Base-by-base conservation (phyloP, 2,797 vertebrate species). In the Stomatorhinus walkeri region DNA sequence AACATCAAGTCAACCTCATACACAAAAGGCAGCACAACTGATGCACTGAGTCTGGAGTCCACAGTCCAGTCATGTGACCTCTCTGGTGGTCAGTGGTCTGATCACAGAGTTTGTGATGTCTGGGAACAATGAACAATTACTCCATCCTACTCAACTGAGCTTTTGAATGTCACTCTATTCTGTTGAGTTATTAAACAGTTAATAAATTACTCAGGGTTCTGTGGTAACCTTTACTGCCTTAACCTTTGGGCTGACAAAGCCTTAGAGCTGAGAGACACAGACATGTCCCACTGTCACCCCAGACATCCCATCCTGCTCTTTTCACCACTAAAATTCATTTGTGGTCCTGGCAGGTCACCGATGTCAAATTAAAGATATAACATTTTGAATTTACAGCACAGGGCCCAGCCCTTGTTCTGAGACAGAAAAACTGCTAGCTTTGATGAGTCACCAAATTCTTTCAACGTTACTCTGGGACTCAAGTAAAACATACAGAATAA, bases 211-310 rank as follows among this genome's bases (percentile, higher is more conserved):
- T 16, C 64, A 85, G 56, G 40, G 88, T 32, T 36, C 83, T 68
- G 19, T 7, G 61, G 89, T 90, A 91, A 92, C 90, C 89, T 90
- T 85, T 90, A 88, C 87, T 91, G 90, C 91, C 88, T 87, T 36
- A 2, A 51, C 16, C 40, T 48, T 54, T 22, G 56, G 19, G 54
- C 19, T n/a, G 54, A 56, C 19, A n/a, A 59, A 59, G 19, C 19
- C 54, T n/a, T 56, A 7, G 14, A 61, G n/a, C 61, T 76, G 68
- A 76, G 68, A 40, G 68, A 28, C 12, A 40, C 12, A 52, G 24
- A 85, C n/a, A 54, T 1, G 5, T 36, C 9, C 22, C 84, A 24
- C 88, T 90, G 49, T 87, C 90, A 68, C 61, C 22, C 22, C 61
- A 24, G 24, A 68, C 3, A 32, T 32, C 61, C 22, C 59, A 28